Evolutionary conservation across 2,888 invertebrate genomes (phyloP), one percentile per base, ranked within the genome.

Genomic region (Eudemis profundana): DNA sequence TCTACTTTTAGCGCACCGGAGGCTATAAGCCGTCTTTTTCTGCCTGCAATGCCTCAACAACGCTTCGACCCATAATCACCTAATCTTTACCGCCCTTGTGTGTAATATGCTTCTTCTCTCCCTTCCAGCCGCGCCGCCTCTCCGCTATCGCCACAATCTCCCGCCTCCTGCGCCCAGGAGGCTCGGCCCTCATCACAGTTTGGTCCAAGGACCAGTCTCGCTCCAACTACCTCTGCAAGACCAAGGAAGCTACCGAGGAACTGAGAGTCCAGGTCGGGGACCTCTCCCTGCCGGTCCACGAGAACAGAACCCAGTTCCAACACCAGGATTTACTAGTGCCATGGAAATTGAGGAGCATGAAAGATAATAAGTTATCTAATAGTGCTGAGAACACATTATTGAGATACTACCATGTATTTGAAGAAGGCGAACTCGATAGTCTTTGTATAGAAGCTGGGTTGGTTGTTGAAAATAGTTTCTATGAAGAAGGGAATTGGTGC

Each of bases 401-500:
- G 54, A 93, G 99, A 68, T 99, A 95, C 84, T 99, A 99, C 85
- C 99, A 99, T 80, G 97, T 99, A 2, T 99, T 99, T 81, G 95
- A 96, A 73, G 95, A 97, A 72, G 94, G 94, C 0, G 99, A 98
- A 89, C 84, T 98, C 38, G 94, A 96, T 72, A 73, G 85, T 1
- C 84, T 98, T 44, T 96, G 96, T 71, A 77, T 78, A 19, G 84
- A 92, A 68, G 72, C 95, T 4, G 71, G 87, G 0, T 87, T 96
- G 40, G 75, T 79, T 46, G 87, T 98, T 10, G 81, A 94, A 33
- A 89, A 93, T 27, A 94, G 94, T 74, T 99, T 97, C 85, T 98
- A 98, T 78, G 99, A 99, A 85, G 96, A 99, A 85, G 99, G 99
- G 0, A 99, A 99, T 84, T 98, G 98, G 97, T 98, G 98, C 92